Evolutionary conservation across 2,113 vertebrate species (phyloP), one percentile per base, ranked within the genome.

Genomic region (Castor canadensis): DNA sequence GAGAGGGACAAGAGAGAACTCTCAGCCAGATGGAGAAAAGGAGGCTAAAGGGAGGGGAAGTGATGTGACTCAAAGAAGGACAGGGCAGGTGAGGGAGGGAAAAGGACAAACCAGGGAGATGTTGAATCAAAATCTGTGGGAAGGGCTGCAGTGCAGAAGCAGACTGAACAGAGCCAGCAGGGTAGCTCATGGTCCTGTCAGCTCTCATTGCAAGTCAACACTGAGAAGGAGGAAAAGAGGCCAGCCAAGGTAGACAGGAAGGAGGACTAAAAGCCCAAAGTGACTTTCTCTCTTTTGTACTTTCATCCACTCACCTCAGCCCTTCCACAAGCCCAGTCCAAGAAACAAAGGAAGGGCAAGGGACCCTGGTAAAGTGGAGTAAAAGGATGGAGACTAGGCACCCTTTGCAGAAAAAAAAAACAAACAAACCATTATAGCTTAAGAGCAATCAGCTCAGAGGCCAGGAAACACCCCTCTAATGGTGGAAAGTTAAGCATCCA

Each of bases 21-120:
- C n/a, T 62, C 22, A 69, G 38, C 20, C 4, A 58, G 43, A 5
- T 0, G 45, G 6, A 12, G 45, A 5, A 9, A 11, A 7, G 3
- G 35, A 47, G 2, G 3, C 47, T 28, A 10, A 64, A 28, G 6
- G 13, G 5, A 89, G n/a, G 16, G 13, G 4, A 43, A 71, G 5
- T 2, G 32, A 40, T 1, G 0, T 1, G 3, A 62, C 6, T 0
- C 10, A n/a, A 20, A 40, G 45, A 38, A 40, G 5, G 9, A 10
- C 0, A 15, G 20, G 6, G 0, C 8, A 1, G 13, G 11, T 16
- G 5, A n/a, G 11, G 9, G 24, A 3, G 16, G 30, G 43, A 40
- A 28, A 0, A 1, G 22, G 11, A 1, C 38, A 35, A 81, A 22
- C 1, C 0, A 0, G 9, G 24, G 60, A 0, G 7, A 9, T 3